Conservation (phyloP, 2,888 invertebrate genomes). For the Troides oblongomaculatus region DNA sequence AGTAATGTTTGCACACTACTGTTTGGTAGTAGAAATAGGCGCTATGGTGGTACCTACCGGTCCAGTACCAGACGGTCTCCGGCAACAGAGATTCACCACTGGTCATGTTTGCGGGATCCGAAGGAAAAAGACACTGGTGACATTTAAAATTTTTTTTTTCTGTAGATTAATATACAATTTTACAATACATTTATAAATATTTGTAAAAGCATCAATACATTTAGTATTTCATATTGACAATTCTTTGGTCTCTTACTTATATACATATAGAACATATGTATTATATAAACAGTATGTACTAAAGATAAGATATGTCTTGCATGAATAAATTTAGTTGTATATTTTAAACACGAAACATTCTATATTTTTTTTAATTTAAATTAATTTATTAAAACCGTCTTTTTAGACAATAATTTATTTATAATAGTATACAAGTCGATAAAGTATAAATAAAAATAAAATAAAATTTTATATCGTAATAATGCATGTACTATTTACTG, state of each 20-base stretch:
- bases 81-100: too few relatives aligned
- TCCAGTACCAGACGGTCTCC: too few relatives aligned
- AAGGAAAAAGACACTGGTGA: too few relatives aligned
- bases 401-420: too few relatives aligned
- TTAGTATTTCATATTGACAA: neutral
- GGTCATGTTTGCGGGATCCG: too few relatives aligned
- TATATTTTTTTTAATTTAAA: neutral
- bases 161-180: neutral
- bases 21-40: too few relatives aligned
- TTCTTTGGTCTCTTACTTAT: neutral
- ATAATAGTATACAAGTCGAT: too few relatives aligned
- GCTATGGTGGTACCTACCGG: too few relatives aligned
- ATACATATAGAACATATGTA: too few relatives aligned
- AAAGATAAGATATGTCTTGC: neutral
- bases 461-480: neutral
- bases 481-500: neutral
- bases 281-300: neutral
- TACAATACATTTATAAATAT: neutral
- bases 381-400: neutral
- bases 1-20: too few relatives aligned
- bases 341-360: neutral
- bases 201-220: neutral
- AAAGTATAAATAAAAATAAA: too few relatives aligned
- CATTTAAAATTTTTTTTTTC: too few relatives aligned
- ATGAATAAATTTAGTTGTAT: neutral